Evolutionary conservation across 2,888 invertebrate genomes (phyloP).

Genomic region (Diarsia dahlii): DNA sequence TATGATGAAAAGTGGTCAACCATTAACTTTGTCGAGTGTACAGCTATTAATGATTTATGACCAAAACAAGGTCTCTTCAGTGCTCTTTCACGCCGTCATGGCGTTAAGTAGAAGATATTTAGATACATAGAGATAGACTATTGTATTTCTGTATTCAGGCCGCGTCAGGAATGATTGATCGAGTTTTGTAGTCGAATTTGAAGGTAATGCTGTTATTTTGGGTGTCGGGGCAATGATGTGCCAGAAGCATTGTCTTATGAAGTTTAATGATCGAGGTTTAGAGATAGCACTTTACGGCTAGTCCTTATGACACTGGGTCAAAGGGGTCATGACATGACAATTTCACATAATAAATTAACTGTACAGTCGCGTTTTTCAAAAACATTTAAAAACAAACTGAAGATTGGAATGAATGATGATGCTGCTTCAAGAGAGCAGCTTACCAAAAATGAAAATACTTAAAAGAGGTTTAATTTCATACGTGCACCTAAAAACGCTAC

Average conservation of each 20-base stretch:
- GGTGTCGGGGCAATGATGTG: background rate
- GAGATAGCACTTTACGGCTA: background rate
- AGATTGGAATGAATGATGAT: background rate
- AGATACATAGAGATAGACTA: too few species aligned
- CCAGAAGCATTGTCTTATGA: background rate
- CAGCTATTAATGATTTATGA: constrained; percentile 47
- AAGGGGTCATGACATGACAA: background rate
- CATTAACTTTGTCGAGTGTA: constrained; percentile 1
- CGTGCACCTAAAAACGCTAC: background rate
- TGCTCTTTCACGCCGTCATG: constrained; percentile 36
- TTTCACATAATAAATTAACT: background rate
- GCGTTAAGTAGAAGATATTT: constrained; percentile 28
- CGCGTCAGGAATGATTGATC: constrained; percentile 47
- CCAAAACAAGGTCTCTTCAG: constrained; percentile 23
- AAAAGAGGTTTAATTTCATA: background rate
- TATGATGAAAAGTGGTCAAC: background rate
- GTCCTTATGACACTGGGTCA: background rate
- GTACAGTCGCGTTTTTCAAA: background rate
- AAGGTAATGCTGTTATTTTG: constrained; percentile 33
- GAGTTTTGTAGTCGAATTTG: constrained; percentile 10
- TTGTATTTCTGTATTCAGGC: constrained; percentile 48
- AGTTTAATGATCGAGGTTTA: background rate
- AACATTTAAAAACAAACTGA: background rate
- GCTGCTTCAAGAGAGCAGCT: background rate
- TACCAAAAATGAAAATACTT: background rate